phyloP scores from a whole-genome alignment of 2,888 invertebrate genomes.

The Chironomus tentans region DNA sequence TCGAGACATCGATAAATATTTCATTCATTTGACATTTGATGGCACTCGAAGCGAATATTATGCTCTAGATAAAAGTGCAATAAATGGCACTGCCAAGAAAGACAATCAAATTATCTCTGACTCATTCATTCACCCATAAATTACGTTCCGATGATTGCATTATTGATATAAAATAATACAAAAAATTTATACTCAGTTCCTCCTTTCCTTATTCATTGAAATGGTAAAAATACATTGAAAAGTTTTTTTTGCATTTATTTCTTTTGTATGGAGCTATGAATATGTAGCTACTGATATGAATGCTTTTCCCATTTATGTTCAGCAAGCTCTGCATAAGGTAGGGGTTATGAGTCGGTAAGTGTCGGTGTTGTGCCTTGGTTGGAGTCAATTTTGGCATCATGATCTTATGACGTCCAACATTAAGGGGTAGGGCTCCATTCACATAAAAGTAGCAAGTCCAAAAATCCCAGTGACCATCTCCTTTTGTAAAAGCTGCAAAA shows the following conservation, averaged over 20 bases:
- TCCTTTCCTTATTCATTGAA: not conserved
- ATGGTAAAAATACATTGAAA: too few species aligned
- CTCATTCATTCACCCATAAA: constrained; percentile 3
- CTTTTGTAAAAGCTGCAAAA: too few species aligned
- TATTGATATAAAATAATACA: constrained; percentile 10
- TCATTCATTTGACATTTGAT: not conserved
- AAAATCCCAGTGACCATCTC: too few species aligned
- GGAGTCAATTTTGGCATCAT: too few species aligned
- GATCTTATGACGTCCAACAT: too few species aligned
- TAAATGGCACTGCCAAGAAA: constrained; percentile 8
- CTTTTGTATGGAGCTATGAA: too few species aligned
- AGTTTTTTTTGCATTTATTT: too few species aligned
- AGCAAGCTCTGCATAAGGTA: not conserved
- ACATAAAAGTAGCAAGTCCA: too few species aligned
- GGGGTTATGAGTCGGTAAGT: too few species aligned
- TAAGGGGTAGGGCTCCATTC: too few species aligned
- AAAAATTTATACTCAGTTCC: not conserved
- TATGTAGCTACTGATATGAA: too few species aligned
- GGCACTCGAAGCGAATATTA: not conserved
- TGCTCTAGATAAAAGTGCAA: not conserved
- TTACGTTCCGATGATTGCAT: constrained; percentile 21
- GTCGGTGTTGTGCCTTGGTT: too few species aligned
- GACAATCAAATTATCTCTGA: constrained; percentile 17
- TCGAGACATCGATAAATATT: constrained; percentile 20
- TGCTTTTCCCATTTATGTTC: not conserved